phyloP scores from a whole-genome alignment of 2,888 invertebrate genomes.

The Sympetrum striolatum region DNA sequence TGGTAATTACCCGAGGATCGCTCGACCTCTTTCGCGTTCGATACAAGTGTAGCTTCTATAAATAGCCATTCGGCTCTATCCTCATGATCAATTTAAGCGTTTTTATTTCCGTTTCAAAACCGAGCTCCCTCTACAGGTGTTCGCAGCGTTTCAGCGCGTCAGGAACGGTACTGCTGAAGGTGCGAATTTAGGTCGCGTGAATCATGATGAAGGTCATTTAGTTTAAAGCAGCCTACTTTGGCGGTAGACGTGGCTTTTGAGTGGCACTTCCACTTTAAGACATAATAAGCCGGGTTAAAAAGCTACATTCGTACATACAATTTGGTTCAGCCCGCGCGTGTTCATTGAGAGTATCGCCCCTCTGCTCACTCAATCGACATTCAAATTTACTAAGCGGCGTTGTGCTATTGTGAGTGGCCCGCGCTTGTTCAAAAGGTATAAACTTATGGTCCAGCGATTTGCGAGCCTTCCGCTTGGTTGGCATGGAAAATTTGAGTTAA shows the following conservation, averaged over 20 bases:
- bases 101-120: neutral
- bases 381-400: neutral
- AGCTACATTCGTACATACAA: neutral
- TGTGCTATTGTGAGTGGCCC: neutral
- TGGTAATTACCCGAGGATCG: neutral
- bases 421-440: neutral
- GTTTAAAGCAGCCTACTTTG: neutral
- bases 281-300: neutral
- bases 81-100: neutral
- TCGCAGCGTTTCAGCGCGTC: neutral
- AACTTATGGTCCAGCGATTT: neutral
- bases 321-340: neutral
- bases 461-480: neutral
- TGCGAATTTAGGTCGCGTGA: neutral
- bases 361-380: neutral
- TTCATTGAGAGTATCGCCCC: neutral
- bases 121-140: neutral
- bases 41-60: neutral
- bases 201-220: neutral
- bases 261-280: conserved; percentile 7
- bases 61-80: neutral
- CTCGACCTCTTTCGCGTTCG: neutral
- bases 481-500: conserved; percentile 6
- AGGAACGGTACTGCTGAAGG: neutral
- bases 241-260: neutral